A percentile compares a stretch with the other conserved stretches of the same genome.
These are phyloP conservation scores for Asarcornis scutulata DNA, from an alignment of 2,113 vertebrate species.

Conservation along the genomic window DNA sequence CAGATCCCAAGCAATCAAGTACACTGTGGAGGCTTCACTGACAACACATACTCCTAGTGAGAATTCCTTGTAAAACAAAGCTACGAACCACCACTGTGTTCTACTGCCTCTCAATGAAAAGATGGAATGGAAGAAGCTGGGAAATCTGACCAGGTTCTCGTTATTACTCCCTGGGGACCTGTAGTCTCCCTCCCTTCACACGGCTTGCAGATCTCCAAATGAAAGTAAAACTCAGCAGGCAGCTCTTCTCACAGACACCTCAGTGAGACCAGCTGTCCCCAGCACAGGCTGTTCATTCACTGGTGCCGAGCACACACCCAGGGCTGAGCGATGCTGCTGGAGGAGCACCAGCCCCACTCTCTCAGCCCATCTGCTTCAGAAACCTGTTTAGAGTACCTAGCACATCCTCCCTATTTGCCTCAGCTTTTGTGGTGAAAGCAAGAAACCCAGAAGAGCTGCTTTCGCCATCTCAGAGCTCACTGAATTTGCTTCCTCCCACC, in stretches of 20 bases:
- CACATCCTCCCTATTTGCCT: not conserved
- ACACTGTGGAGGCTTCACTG: not conserved
- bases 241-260: not conserved
- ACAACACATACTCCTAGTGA: not conserved
- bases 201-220: not conserved
- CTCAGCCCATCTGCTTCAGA: not conserved
- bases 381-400: not conserved
- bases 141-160: not conserved
- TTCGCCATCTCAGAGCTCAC: not conserved
- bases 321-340: not conserved
- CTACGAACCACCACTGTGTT: not conserved
- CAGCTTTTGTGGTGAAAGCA: not conserved
- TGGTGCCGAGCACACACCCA: not conserved
- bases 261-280: not conserved
- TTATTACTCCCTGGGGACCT: not conserved
- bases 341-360: not conserved
- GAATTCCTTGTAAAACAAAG: not conserved
- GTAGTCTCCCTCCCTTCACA: not conserved
- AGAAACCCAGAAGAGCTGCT: not conserved
- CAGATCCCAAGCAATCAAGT: not conserved
- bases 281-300: rapidly evolving
- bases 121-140: not conserved
- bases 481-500: slow-evolving; percentile 13
- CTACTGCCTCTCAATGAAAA: not conserved
- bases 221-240: not conserved